phyloP scores from a whole-genome alignment of 2,113 vertebrate species.

The Paracanthobrama guichenoti region DNA sequence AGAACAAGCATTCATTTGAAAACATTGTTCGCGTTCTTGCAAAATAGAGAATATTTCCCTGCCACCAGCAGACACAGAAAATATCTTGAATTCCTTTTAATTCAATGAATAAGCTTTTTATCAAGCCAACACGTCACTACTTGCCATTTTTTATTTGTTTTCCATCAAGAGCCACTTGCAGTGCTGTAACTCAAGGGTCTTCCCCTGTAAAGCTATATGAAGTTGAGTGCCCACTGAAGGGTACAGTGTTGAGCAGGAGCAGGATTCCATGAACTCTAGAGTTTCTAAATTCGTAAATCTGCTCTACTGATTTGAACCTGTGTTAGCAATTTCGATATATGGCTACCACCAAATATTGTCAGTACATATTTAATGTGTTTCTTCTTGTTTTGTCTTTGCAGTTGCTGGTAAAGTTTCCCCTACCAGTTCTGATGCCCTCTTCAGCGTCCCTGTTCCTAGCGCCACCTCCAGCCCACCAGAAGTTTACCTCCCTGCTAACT shows the following conservation, averaged over 20 bases:
- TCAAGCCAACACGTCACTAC: not conserved
- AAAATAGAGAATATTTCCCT: not conserved
- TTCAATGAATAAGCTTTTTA: not conserved
- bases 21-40: not conserved
- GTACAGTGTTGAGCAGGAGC: not conserved
- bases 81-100: not conserved
- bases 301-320: not conserved
- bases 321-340: not conserved
- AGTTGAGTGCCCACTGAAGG: not conserved
- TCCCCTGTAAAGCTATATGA: not conserved
- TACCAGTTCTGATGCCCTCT: conserved; percentile 77
- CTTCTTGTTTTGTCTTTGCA: conserved; percentile 60
- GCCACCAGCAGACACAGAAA: not conserved
- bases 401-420: conserved; percentile 80
- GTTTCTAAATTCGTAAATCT: not conserved
- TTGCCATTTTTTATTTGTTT: not conserved
- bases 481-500: conserved; percentile 85
- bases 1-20: not conserved
- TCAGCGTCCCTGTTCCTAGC: conserved; percentile 69
- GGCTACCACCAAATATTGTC: not conserved
- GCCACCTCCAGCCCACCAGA: conserved; percentile 67
- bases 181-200: not conserved
- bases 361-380: not conserved
- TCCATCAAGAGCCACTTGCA: not conserved
- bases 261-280: not conserved